These are phyloP conservation scores for Phorcus lineatus DNA, from an alignment of 2,888 invertebrate genomes.

Conservation along the genomic window DNA sequence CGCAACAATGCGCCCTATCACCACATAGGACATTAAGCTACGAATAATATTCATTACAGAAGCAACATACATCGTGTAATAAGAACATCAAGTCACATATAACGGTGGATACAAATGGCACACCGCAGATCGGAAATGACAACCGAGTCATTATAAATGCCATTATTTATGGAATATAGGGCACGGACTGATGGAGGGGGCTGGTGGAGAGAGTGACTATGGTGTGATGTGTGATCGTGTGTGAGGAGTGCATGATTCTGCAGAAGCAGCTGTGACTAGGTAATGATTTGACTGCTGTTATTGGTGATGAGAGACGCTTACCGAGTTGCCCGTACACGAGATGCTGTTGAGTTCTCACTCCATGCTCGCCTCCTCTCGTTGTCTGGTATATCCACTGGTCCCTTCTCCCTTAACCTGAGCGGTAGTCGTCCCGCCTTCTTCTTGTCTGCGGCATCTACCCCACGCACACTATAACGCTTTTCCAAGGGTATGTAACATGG, in stretches of 20 bases:
- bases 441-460: background rate
- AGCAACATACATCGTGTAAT: too few species aligned
- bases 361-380: background rate
- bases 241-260: too few species aligned
- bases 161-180: constrained; percentile 21
- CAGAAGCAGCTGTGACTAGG: too few species aligned
- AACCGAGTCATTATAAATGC: constrained; percentile 16
- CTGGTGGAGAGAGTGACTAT: too few species aligned
- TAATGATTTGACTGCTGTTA: too few species aligned
- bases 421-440: background rate
- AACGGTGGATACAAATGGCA: background rate
- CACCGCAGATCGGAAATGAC: background rate
- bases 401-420: background rate
- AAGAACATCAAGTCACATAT: too few species aligned
- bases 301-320: background rate
- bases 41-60: too few species aligned
- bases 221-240: too few species aligned
- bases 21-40: too few species aligned
- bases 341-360: background rate
- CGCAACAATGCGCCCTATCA: too few species aligned
- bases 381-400: background rate
- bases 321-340: background rate
- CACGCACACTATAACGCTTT: background rate
- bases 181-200: background rate
- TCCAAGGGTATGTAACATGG: constrained; percentile 15